These are phyloP conservation scores for Sminthurinus aureus DNA, from an alignment of 2,888 invertebrate genomes.

Conservation along the genomic window DNA sequence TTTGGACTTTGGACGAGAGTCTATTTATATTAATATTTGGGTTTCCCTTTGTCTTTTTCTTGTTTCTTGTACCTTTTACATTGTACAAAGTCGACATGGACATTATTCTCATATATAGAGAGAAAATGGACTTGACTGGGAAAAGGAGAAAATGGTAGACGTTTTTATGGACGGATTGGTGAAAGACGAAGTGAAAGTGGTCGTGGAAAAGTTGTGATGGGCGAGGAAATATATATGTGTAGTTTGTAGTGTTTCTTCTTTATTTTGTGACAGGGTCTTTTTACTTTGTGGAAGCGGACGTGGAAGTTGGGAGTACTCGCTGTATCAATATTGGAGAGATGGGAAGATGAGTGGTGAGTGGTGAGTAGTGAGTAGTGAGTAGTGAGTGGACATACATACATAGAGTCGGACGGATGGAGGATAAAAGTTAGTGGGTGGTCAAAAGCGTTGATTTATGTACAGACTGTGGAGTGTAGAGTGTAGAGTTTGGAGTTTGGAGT, in stretches of 20 bases:
- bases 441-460: conserved; percentile 34
- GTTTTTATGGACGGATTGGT: neutral
- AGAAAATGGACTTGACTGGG: neutral
- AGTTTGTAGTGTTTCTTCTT: neutral
- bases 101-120: neutral
- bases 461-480: neutral
- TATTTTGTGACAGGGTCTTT: too few species aligned
- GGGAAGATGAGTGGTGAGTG: neutral
- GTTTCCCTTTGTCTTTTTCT: too few species aligned
- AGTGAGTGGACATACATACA: neutral
- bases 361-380: neutral
- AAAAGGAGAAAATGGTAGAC: neutral
- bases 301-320: neutral
- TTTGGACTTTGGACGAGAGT: too few species aligned
- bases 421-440: neutral
- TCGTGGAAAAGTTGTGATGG: neutral
- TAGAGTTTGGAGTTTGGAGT: neutral
- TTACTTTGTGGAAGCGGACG: too few species aligned
- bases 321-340: neutral
- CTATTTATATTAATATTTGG: too few species aligned
- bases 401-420: neutral
- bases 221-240: neutral
- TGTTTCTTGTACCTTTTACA: too few species aligned
- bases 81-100: too few species aligned
- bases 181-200: too few species aligned